Evolutionary conservation across 2,888 invertebrate species (phyloP).

Genomic region (Andrena chrysosceles): DNA sequence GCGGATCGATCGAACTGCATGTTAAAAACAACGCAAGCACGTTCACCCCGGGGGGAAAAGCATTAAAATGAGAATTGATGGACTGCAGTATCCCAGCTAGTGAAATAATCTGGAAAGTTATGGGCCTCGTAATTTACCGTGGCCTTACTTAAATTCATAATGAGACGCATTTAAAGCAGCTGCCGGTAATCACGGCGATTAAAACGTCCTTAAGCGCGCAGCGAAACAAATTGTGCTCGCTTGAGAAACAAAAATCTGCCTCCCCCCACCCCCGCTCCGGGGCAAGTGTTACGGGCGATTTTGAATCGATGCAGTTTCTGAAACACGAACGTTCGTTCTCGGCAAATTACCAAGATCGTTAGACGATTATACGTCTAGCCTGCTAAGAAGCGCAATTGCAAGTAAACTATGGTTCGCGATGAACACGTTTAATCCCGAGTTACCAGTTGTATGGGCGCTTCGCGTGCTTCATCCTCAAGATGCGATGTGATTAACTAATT

Average conservation of each 20-base stretch:
- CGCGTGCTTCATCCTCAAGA: constrained; percentile 6
- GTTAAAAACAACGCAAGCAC: background rate
- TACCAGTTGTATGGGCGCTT: background rate
- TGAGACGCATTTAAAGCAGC: constrained; percentile 79
- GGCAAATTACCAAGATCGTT: constrained; percentile 21
- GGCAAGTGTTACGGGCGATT: constrained; percentile 7
- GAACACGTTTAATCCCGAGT: constrained; percentile 16
- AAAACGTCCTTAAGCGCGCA: constrained; percentile 77
- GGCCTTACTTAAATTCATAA: constrained; percentile 76
- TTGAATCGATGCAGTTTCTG: background rate
- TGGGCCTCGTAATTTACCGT: constrained; percentile 72
- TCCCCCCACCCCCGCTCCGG: no score
- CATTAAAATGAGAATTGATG: constrained; percentile 73
- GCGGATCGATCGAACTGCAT: background rate
- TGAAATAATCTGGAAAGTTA: constrained; percentile 73
- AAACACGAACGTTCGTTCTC: constrained; percentile 22
- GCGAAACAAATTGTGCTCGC: constrained; percentile 58
- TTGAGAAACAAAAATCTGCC: constrained; percentile 35
- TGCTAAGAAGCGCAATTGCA: constrained; percentile 16
- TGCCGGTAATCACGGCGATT: constrained; percentile 78
- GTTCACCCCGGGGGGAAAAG: constrained; percentile 32
- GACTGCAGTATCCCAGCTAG: constrained; percentile 62
- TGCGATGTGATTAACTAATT: constrained; percentile 17
- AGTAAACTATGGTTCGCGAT: constrained; percentile 34
- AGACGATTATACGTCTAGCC: constrained; percentile 10